Conservation (phyloP, 2,113 vertebrate species). For the Ictalurus furcatus region DNA sequence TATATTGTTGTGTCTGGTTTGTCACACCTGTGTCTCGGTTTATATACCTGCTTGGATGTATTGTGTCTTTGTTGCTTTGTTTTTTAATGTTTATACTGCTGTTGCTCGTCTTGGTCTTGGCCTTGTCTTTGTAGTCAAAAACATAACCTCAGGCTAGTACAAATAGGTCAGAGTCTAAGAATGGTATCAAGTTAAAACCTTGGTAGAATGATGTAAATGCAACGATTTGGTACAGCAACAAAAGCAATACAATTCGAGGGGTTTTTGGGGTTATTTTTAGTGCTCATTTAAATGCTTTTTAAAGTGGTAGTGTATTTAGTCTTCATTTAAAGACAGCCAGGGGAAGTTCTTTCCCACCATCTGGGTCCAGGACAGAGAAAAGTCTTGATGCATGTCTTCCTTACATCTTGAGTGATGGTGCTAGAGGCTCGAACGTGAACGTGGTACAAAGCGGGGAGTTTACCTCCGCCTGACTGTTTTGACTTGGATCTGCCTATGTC, state of each 20-base stretch:
- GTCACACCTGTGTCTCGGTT: not conserved
- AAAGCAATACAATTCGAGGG: not conserved
- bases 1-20: constrained; percentile 15
- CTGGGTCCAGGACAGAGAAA: not conserved
- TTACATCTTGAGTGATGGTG: constrained; percentile 8
- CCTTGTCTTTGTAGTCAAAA: not conserved
- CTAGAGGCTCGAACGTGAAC: not conserved
- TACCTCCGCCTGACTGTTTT: not conserved
- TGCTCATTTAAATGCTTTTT: not conserved
- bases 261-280: not conserved
- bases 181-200: not conserved
- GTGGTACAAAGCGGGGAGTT: not conserved
- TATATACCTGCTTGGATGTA: not conserved
- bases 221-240: not conserved
- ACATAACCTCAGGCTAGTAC: not conserved
- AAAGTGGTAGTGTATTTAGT: not conserved
- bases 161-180: not conserved
- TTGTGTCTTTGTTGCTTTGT: not conserved
- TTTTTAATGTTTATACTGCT: not conserved
- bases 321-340: not conserved
- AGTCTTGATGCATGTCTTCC: constrained; percentile 11
- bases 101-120: not conserved
- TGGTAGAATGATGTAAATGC: not conserved
- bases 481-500: not conserved
- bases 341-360: not conserved